Evolutionary conservation across 2,797 vertebrate species (phyloP), one percentile per base, ranked within the genome.

Genomic region (Borostomias antarcticus): DNA sequence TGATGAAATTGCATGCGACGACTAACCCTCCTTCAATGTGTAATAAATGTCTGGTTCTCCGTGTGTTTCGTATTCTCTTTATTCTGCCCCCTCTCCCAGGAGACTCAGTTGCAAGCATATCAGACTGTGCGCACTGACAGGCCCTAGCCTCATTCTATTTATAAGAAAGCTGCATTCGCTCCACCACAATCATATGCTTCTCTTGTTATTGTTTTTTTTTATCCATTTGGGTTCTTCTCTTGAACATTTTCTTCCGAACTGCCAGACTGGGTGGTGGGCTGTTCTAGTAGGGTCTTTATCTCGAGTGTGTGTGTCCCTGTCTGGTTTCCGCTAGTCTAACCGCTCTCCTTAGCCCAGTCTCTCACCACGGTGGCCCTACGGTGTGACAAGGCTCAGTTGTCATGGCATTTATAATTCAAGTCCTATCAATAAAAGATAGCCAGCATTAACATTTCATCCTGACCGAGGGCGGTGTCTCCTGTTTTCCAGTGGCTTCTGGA

Each of bases 361-460:
- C 73, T 85, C 73, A 77, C 74, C 81, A 78, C 73, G 69, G 21
- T 69, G 58, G 77, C 68, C 76, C 71, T n/a, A 58, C 73, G 74
- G 71, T 78, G 76, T 80, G 85, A 88, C 85, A 88, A 69, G 11
- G 67, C 78, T 79, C 76, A 65, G 80, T 85, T 84, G 79, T 85
- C 82, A 71, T 58, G 2, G 48, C 83, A 88, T 91, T 84, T 74
- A 89, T 82, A 87, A 90, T 90, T 89, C 78, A 88, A 3, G 72
- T 30, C 64, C 43, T 77, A 82, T 90, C 75, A 88, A 89, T 89
- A 87, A 90, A 84, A 81, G 61, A 90, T 88, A 78, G 7, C 29
- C 10, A 17, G 51, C 85, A 90, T 90, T 86, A 89, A 88, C 74
- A 77, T 90, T 91, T 89, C 56, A 89, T 90, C 70, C n/a, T 66